Evolutionary conservation across 2,113 vertebrate genomes (phyloP).

Genomic region (Tursiops truncatus): DNA sequence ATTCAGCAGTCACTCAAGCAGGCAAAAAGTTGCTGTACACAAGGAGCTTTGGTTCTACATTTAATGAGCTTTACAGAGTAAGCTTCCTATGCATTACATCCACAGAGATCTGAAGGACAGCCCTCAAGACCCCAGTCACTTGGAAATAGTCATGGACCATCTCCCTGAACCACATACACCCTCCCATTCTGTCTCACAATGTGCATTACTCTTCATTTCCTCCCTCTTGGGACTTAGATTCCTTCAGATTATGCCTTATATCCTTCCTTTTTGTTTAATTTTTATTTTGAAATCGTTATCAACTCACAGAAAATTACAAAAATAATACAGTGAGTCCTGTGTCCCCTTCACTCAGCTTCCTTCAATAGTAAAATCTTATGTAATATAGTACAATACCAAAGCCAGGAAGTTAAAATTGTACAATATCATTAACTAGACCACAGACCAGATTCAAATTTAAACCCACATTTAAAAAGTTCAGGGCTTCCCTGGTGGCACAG

Average conservation of each 20-base stretch:
- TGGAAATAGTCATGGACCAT: neutral
- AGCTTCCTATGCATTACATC: neutral
- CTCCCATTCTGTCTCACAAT: neutral
- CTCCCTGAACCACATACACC: neutral
- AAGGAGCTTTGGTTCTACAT: neutral
- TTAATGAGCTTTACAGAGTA: neutral
- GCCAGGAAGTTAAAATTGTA: neutral
- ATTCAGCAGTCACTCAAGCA: neutral
- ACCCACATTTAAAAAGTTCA: neutral
- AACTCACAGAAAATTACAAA: neutral
- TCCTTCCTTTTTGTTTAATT: neutral
- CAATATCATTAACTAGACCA: neutral
- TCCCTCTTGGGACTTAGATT: neutral
- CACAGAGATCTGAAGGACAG: neutral
- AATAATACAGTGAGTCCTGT: neutral
- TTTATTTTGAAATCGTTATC: conserved; percentile 24
- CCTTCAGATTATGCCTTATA: neutral
- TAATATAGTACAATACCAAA: neutral
- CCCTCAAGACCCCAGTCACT: neutral
- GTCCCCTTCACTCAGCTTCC: neutral
- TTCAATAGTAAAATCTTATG: neutral
- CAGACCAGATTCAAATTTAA: neutral
- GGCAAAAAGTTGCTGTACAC: neutral
- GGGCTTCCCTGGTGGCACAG: too few species aligned
- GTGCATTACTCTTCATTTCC: neutral